phyloP scores from a whole-genome alignment of 1,140 invertebrate genomes.

The Antheraea mylitta region DNA sequence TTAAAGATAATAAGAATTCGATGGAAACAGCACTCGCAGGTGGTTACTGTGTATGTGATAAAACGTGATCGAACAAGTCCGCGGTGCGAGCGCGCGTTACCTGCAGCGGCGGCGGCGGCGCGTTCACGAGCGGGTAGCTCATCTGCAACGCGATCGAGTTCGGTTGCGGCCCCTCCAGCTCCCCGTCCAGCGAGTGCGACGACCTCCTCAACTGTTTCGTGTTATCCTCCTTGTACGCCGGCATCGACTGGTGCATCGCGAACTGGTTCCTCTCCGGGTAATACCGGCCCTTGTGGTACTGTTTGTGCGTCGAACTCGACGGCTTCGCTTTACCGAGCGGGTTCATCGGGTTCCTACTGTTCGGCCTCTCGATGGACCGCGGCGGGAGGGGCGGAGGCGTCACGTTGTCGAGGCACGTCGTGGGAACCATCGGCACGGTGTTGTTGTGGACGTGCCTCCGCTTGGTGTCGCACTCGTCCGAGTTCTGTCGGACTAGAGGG shows the following conservation, averaged over 20 bases:
- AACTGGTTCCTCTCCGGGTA: slow-evolving; percentile 24
- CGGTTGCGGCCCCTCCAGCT: slow-evolving; percentile 58
- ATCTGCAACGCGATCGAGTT: slow-evolving; percentile 79
- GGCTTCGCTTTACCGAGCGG: slow-evolving; percentile 43
- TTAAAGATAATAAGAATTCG: too few relatives aligned
- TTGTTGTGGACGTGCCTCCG: slow-evolving; percentile 45
- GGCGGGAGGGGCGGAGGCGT: slow-evolving; percentile 76
- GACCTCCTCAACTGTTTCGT: slow-evolving; percentile 38
- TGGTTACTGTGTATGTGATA: not conserved
- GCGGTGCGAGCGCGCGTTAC: slow-evolving; percentile 31
- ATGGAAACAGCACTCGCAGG: too few relatives aligned
- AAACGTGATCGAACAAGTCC: slow-evolving; percentile 7
- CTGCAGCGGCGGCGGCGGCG: slow-evolving; percentile 62
- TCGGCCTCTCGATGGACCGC: slow-evolving; percentile 51
- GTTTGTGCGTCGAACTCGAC: slow-evolving; percentile 26
- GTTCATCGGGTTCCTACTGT: slow-evolving; percentile 33
- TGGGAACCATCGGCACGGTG: slow-evolving; percentile 56
- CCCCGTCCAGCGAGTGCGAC: slow-evolving; percentile 58
- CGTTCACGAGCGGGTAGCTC: slow-evolving; percentile 72
- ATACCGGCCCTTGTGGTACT: slow-evolving; percentile 30
- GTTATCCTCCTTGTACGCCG: slow-evolving; percentile 40
- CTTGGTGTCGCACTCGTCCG: slow-evolving; percentile 41
- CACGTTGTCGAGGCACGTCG: slow-evolving; percentile 72
- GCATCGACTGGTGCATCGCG: slow-evolving; percentile 52
- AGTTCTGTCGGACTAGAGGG: slow-evolving; percentile 48